These are phyloP conservation scores for Callyntrura sp. DNA, from an alignment of 2,888 invertebrate genomes.

Conservation along the genomic window DNA sequence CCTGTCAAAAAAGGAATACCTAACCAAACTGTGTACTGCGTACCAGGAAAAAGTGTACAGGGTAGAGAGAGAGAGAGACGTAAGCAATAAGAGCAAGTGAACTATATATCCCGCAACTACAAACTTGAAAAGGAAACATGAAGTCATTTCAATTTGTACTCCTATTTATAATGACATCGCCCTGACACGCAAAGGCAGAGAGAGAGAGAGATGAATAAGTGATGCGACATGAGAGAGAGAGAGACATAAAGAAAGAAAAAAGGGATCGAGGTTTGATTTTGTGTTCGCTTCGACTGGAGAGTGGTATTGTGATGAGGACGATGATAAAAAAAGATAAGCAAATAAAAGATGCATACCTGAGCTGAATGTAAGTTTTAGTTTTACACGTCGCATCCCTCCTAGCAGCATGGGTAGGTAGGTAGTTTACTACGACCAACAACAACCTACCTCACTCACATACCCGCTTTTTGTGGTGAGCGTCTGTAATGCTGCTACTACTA, in stretches of 20 bases:
- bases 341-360: slow-evolving; percentile 43
- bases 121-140: slow-evolving; percentile 59
- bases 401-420: background rate
- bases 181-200: background rate
- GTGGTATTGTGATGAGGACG: slow-evolving; percentile 23
- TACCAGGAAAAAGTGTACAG: background rate
- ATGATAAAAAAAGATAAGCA: slow-evolving; percentile 47
- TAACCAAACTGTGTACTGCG: too few relatives aligned
- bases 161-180: slow-evolving; percentile 48
- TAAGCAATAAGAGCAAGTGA: background rate
- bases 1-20: slow-evolving; percentile 3
- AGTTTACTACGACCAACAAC: slow-evolving; percentile 22
- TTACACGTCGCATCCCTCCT: too few relatives aligned
- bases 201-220: slow-evolving; percentile 29
- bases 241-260: slow-evolving; percentile 4
- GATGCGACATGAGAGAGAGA: slow-evolving; percentile 23
- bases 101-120: slow-evolving; percentile 15
- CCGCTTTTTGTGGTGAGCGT: background rate
- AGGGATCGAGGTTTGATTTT: slow-evolving; percentile 20
- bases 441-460: slow-evolving; percentile 34
- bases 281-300: slow-evolving; percentile 24
- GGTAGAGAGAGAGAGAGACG: background rate
- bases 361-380: slow-evolving; percentile 27
- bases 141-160: slow-evolving; percentile 74
- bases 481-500: background rate